Percentiles rank a stretch among this genome's conserved stretches.
phyloP scores from a whole-genome alignment of 2,888 invertebrate genomes.

The Meta bourneti region DNA sequence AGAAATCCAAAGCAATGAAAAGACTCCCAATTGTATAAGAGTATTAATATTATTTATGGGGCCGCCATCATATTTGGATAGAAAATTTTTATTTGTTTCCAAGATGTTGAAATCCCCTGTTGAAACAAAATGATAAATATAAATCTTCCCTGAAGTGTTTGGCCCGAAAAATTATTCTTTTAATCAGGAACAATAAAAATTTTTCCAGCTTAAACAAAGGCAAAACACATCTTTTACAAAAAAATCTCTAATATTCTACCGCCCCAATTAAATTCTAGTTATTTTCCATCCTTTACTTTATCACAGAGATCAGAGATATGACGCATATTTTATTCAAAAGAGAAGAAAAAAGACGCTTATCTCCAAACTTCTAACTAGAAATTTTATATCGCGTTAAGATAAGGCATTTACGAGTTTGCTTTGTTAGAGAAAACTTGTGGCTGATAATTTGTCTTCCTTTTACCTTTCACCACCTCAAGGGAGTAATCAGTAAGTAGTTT shows the following conservation, averaged over 20 bases:
- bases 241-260: constrained; percentile 16
- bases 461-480: constrained; percentile 31
- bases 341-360: constrained; percentile 22
- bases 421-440: constrained; percentile 36
- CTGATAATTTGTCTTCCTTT: constrained; percentile 47
- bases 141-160: constrained; percentile 21
- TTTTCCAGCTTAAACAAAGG: constrained; percentile 18
- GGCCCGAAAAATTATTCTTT: constrained; percentile 15
- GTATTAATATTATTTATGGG: constrained; percentile 43
- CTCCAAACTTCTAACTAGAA: constrained; percentile 35
- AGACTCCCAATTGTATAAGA: constrained; percentile 23
- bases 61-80: constrained; percentile 9
- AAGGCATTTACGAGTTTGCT: constrained; percentile 26
- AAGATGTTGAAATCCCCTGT: constrained; percentile 8
- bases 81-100: constrained; percentile 7
- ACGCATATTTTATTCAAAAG: constrained; percentile 1
- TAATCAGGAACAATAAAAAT: constrained; percentile 23
- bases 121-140: constrained; percentile 24
- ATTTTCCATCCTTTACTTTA: constrained; percentile 32
- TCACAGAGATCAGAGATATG: constrained; percentile 19
- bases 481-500: constrained; percentile 32
- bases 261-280: constrained; percentile 54
- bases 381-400: constrained; percentile 25
- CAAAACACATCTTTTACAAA: constrained; percentile 8
- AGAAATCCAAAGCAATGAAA: constrained; percentile 26